phyloP scores from a whole-genome alignment of 2,797 vertebrate species.

The Lepilemur septentrionalis region DNA sequence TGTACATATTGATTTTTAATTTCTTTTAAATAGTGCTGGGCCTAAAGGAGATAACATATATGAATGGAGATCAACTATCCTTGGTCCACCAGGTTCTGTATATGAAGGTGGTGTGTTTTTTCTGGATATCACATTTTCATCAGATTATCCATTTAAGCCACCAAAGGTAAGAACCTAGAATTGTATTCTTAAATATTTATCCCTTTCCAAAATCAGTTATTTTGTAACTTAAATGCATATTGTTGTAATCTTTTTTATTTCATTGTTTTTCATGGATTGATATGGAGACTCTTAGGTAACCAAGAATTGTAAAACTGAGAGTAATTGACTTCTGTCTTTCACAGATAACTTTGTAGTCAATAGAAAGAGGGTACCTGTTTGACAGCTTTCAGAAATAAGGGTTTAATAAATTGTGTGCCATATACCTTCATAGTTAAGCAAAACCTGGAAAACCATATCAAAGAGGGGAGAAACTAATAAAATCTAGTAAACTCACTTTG shows the following conservation, averaged over 20 bases:
- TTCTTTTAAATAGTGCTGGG: conserved; percentile 85
- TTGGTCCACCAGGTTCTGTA: conserved; percentile 91
- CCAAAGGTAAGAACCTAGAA: conserved; percentile 88
- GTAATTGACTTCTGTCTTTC: conserved; percentile 25
- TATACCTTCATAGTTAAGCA: conserved; percentile 1
- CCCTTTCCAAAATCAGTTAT: background rate
- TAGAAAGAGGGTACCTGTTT: background rate
- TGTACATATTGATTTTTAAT: conserved; percentile 64
- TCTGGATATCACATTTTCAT: conserved; percentile 93
- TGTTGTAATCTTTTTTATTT: conserved; percentile 34
- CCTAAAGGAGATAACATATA: conserved; percentile 93
- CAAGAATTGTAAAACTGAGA: conserved; percentile 32
- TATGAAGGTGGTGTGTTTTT: conserved; percentile 92
- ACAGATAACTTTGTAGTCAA: background rate
- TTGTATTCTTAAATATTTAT: conserved; percentile 31
- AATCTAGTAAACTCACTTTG: background rate
- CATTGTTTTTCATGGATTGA: conserved; percentile 37
- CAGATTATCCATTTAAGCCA: conserved; percentile 92
- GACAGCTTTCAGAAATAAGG: background rate
- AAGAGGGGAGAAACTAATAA: background rate
- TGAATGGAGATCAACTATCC: conserved; percentile 92
- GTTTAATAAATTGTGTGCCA: background rate
- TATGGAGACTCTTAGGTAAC: background rate
- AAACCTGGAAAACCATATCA: conserved; percentile 21
- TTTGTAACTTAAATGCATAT: background rate